phyloP scores from a whole-genome alignment of 2,797 vertebrate species.

The Prionace glauca region DNA sequence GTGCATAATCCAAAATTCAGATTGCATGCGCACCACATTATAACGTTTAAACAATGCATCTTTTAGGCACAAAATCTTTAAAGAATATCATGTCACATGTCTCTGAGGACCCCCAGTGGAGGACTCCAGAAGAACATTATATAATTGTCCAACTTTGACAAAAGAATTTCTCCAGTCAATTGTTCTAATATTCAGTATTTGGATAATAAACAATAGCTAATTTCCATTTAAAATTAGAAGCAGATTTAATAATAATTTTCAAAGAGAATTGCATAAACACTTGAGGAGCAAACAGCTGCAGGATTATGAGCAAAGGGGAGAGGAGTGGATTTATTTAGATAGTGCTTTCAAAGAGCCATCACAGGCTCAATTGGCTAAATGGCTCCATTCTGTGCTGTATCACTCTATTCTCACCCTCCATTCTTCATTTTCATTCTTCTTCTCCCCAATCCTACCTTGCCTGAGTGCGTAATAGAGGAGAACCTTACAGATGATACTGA shows the following conservation, averaged over 20 bases:
- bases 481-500: not conserved
- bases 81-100: conserved; percentile 8
- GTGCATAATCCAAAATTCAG: not conserved
- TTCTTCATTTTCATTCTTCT: not conserved
- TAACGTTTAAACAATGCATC: not conserved
- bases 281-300: not conserved
- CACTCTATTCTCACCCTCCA: not conserved
- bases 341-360: not conserved
- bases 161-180: not conserved
- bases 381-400: not conserved
- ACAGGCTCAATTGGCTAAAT: not conserved
- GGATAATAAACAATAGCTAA: not conserved
- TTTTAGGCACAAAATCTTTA: not conserved
- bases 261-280: not conserved
- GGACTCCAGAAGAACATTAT: not conserved
- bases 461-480: not conserved
- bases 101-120: conserved; percentile 37
- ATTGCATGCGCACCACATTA: not conserved
- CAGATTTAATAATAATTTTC: not conserved
- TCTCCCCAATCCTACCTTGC: not conserved
- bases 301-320: not conserved
- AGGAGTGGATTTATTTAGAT: not conserved
- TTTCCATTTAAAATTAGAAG: not conserved
- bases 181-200: not conserved
- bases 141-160: not conserved